A percentile compares a stretch with the other conserved stretches of the same genome.
Evolutionary conservation across 2,113 vertebrate genomes (phyloP).

Genomic region (Salvelinus fontinalis): DNA sequence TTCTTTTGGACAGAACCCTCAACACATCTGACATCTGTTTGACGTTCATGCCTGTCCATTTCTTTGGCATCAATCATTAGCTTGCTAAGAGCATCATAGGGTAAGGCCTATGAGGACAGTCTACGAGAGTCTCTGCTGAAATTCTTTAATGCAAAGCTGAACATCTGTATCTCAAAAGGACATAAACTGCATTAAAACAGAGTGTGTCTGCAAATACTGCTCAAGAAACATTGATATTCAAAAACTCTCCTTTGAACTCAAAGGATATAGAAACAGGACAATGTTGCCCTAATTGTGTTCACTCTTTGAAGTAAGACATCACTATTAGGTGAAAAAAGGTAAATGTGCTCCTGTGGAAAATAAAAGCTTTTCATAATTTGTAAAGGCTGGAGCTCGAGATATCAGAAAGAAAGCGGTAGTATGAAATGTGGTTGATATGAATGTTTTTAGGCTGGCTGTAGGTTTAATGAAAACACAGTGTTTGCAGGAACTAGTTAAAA

Average conservation of each 20-base stretch:
- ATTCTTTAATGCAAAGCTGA: slow-evolving; percentile 36
- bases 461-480: slow-evolving; percentile 56
- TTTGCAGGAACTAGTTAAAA: slow-evolving; percentile 68
- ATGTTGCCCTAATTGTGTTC: slow-evolving; percentile 76
- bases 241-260: slow-evolving; percentile 80
- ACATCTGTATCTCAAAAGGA: slow-evolving; percentile 66
- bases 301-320: slow-evolving; percentile 80
- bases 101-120: slow-evolving; percentile 77
- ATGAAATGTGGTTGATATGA: slow-evolving; percentile 28
- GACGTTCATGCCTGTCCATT: slow-evolving; percentile 79
- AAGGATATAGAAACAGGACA: slow-evolving; percentile 79
- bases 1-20: slow-evolving; percentile 51
- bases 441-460: slow-evolving; percentile 45
- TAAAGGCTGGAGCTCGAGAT: slow-evolving; percentile 63
- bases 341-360: slow-evolving; percentile 72
- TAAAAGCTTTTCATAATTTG: slow-evolving; percentile 74
- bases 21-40: slow-evolving; percentile 79
- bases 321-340: slow-evolving; percentile 76
- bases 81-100: slow-evolving; percentile 71
- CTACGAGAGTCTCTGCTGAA: slow-evolving; percentile 58
- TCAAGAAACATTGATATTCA: slow-evolving; percentile 75
- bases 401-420: slow-evolving; percentile 61
- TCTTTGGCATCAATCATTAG: slow-evolving; percentile 72
- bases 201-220: slow-evolving; percentile 68
- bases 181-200: slow-evolving; percentile 72